Evolutionary conservation across 2,888 invertebrate species (phyloP).

Genomic region (Drosophila meridionalis): DNA sequence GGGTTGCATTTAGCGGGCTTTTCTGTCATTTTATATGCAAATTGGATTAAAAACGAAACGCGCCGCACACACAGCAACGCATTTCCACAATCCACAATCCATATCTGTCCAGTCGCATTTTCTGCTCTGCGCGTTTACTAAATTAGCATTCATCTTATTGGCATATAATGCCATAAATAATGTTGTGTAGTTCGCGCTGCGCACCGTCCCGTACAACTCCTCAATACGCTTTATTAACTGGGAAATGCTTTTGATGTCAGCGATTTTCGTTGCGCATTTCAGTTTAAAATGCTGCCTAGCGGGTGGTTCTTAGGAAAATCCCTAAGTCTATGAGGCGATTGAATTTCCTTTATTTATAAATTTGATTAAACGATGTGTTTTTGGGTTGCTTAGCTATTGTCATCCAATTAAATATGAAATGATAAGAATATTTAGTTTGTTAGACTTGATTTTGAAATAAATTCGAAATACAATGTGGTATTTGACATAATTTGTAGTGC

Average conservation of each 20-base stretch:
- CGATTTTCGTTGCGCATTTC: conserved; percentile 69
- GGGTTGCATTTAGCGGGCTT: conserved; percentile 82
- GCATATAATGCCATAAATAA: conserved; percentile 69
- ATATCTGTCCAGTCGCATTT: conserved; percentile 46
- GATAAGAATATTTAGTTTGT: neutral
- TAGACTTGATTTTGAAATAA: neutral
- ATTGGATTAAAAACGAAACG: conserved; percentile 77
- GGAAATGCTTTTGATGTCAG: conserved; percentile 80
- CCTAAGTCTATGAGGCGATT: conserved; percentile 74
- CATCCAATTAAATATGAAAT: conserved; percentile 33
- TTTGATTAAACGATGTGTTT: conserved; percentile 68
- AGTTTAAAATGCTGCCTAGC: conserved; percentile 12
- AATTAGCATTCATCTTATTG: conserved; percentile 75
- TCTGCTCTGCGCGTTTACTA: conserved; percentile 60
- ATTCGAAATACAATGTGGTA: neutral
- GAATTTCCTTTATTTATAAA: conserved; percentile 49
- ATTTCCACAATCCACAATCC: conserved; percentile 49
- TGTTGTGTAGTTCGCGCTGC: conserved; percentile 9
- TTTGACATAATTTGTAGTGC: neutral
- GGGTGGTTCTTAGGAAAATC: conserved; percentile 44
- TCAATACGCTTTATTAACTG: conserved; percentile 73
- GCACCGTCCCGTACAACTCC: conserved; percentile 37
- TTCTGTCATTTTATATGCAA: conserved; percentile 81
- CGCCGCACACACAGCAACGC: conserved; percentile 54
- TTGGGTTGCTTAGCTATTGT: conserved; percentile 70